Conservation (phyloP, 2,888 invertebrate species). For the Drosophila mulleri region DNA sequence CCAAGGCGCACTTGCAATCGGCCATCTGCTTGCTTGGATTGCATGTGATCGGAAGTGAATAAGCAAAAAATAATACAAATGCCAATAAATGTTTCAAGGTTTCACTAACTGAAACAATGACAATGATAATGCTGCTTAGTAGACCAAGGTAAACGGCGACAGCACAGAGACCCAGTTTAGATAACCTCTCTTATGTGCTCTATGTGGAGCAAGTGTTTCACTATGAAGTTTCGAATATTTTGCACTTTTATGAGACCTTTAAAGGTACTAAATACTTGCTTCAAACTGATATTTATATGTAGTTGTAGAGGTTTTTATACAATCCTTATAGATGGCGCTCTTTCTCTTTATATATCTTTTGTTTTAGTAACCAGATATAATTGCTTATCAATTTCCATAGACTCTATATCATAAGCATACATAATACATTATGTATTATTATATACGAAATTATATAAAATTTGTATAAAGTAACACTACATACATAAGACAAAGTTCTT, state of each 20-base stretch:
- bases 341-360: too few species aligned
- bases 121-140: slow-evolving; percentile 28
- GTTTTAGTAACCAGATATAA: too few species aligned
- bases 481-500: too few species aligned
- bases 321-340: neutral
- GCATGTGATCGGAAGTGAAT: slow-evolving; percentile 55
- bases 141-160: slow-evolving; percentile 56
- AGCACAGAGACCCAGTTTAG: slow-evolving; percentile 6
- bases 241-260: neutral
- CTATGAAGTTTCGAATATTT: neutral
- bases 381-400: too few species aligned
- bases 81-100: slow-evolving; percentile 35
- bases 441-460: too few species aligned
- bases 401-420: too few species aligned
- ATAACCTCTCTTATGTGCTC: neutral
- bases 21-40: slow-evolving; percentile 29
- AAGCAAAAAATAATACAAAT: slow-evolving; percentile 20
- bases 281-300: neutral
- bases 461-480: too few species aligned
- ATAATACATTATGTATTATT: too few species aligned
- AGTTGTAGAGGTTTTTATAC: neutral
- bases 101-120: slow-evolving; percentile 29
- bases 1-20: slow-evolving; percentile 27
- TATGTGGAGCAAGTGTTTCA: neutral
- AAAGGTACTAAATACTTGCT: neutral